phyloP scores from a whole-genome alignment of 2,113 vertebrate genomes.

The Rhombomys opimus region DNA sequence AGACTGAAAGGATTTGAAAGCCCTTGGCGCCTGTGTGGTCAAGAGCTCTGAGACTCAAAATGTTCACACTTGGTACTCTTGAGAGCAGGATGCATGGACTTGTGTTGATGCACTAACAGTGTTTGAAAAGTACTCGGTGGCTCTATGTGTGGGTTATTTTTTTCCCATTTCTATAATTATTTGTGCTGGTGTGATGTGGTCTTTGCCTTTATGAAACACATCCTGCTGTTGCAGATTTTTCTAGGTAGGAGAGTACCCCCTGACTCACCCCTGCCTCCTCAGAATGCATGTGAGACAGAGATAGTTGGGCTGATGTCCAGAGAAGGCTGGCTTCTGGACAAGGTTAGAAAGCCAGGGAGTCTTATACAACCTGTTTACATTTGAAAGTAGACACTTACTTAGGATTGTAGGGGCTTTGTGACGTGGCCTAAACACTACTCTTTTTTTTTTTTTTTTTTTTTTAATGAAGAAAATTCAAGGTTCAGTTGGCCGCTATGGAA shows the following conservation, averaged over 20 bases:
- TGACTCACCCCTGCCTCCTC: background rate
- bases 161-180: constrained; percentile 3
- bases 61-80: constrained; percentile 9
- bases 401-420: background rate
- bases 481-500: background rate
- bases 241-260: background rate
- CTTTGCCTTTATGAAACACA: background rate
- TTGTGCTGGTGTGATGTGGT: background rate
- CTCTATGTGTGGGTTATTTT: background rate
- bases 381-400: background rate
- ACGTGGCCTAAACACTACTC: background rate
- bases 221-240: background rate
- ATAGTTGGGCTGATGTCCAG: background rate
- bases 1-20: constrained; percentile 39
- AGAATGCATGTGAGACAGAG: background rate
- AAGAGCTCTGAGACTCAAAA: background rate
- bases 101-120: background rate
- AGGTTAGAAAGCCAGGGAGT: background rate
- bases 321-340: background rate
- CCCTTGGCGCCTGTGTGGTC: background rate
- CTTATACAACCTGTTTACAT: background rate
- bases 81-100: background rate
- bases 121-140: background rate
- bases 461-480: background rate
- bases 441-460: background rate